phyloP scores from a whole-genome alignment of 2,113 vertebrate genomes.

The Odocoileus hemionus region DNA sequence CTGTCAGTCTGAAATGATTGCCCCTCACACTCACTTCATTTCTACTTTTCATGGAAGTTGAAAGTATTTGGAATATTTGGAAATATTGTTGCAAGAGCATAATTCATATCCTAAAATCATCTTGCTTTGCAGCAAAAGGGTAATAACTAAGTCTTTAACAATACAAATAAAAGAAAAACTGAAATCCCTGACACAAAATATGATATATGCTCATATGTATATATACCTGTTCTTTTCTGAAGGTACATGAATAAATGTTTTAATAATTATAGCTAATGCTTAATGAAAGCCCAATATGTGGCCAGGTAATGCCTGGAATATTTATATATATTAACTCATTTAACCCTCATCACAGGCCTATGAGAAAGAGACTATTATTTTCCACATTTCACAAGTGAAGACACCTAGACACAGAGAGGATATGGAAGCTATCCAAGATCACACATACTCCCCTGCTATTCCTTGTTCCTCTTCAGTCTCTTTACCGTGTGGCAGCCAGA shows the following conservation, averaged over 20 bases:
- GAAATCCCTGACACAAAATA: background rate
- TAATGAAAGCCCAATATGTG: background rate
- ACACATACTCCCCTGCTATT: background rate
- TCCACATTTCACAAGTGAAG: background rate
- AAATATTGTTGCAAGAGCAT: background rate
- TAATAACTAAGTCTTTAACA: slow-evolving; percentile 1
- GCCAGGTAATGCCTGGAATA: background rate
- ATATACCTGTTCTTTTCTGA: background rate
- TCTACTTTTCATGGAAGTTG: background rate
- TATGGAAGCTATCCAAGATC: background rate
- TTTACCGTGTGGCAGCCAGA: background rate
- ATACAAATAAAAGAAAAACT: background rate
- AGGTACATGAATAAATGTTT: background rate
- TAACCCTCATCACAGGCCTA: background rate
- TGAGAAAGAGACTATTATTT: background rate
- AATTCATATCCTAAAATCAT: background rate
- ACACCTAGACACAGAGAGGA: background rate
- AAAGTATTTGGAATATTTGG: background rate
- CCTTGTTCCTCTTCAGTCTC: background rate
- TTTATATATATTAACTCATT: background rate
- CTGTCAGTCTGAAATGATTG: background rate
- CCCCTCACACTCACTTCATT: background rate
- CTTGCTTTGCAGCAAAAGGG: background rate
- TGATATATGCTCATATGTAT: background rate
- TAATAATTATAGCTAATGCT: background rate